Evolutionary conservation across 2,888 invertebrate species (phyloP).

Genomic region (Eupithecia exiguata): DNA sequence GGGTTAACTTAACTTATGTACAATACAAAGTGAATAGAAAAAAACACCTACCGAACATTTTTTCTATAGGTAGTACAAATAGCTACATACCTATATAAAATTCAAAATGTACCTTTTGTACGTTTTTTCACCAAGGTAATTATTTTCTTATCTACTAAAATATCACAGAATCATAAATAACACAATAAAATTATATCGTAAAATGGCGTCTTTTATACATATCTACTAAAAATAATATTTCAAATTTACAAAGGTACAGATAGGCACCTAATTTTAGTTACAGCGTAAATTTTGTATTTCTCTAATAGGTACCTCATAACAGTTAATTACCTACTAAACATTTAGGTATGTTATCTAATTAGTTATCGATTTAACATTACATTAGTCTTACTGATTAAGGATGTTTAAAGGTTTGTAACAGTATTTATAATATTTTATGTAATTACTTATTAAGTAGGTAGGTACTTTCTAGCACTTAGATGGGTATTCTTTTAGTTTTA

Average conservation of each 20-base stretch:
- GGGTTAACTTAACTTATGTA: no score
- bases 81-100: neutral
- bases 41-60: neutral
- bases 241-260: neutral
- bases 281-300: neutral
- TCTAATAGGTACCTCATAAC: neutral
- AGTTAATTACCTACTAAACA: neutral
- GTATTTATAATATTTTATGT: neutral
- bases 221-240: neutral
- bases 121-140: neutral
- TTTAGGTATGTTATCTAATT: neutral
- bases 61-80: no score
- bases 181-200: conserved; percentile 20
- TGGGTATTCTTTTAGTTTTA: neutral
- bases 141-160: conserved; percentile 39
- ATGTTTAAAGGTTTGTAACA: neutral
- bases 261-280: neutral
- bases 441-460: neutral
- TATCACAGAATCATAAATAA: conserved; percentile 71
- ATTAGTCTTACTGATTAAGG: neutral
- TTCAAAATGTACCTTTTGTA: neutral
- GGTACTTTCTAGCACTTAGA: neutral
- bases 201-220: conserved; percentile 4
- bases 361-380: neutral
- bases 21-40: neutral